A percentile compares a stretch with the other conserved stretches of the same genome.
Evolutionary conservation across 2,888 invertebrate species (phyloP).

Genomic region (Galerucella calmariensis): DNA sequence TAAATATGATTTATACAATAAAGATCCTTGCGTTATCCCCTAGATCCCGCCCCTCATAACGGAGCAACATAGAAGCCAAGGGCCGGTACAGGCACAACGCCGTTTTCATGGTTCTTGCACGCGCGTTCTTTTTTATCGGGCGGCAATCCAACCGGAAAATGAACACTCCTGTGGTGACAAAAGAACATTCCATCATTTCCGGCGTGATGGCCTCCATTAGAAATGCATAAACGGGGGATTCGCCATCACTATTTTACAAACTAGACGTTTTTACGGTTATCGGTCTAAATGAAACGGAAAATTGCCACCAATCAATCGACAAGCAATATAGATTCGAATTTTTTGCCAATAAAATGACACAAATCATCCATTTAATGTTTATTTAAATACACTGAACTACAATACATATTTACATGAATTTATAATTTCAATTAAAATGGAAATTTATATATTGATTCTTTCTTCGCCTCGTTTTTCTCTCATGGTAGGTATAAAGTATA

Average conservation of each 20-base stretch:
- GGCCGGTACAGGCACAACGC: slow-evolving; percentile 33
- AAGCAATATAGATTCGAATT: slow-evolving; percentile 23
- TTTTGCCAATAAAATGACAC: not conserved
- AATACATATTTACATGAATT: not conserved
- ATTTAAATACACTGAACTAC: not conserved
- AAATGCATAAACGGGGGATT: slow-evolving; percentile 64
- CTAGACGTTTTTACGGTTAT: slow-evolving; percentile 56
- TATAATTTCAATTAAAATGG: not conserved
- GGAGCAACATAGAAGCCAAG: slow-evolving; percentile 26
- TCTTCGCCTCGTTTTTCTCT: slow-evolving; percentile 32
- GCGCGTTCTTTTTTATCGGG: slow-evolving; percentile 64
- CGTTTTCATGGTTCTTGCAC: slow-evolving; percentile 65
- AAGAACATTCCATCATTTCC: slow-evolving; percentile 67
- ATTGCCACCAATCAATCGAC: slow-evolving; percentile 53
- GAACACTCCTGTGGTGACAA: slow-evolving; percentile 67
- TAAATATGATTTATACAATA: not conserved
- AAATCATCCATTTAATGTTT: not conserved
- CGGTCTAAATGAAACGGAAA: slow-evolving; percentile 55
- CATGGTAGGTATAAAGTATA: slow-evolving; percentile 38
- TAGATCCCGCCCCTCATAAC: slow-evolving; percentile 26
- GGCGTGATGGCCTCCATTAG: slow-evolving; percentile 63
- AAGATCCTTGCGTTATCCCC: slow-evolving; percentile 7
- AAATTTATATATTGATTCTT: slow-evolving; percentile 12
- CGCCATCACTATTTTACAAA: slow-evolving; percentile 56
- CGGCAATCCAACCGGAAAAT: slow-evolving; percentile 67